These are phyloP conservation scores for Clarias batrachus DNA, from an alignment of 2,113 vertebrate species.

Conservation along the genomic window DNA sequence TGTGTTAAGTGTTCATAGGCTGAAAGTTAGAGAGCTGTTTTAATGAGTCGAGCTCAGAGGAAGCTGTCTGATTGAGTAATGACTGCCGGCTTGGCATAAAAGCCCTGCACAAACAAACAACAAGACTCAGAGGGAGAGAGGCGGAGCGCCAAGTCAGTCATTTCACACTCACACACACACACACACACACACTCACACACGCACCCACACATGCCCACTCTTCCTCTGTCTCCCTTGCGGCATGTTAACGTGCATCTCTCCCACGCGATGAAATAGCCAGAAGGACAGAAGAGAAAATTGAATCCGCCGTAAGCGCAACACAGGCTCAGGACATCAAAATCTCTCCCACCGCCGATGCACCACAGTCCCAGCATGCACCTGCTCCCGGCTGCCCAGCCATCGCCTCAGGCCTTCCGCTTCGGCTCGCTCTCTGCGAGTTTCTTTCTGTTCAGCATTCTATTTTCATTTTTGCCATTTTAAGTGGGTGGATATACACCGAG, in stretches of 20 bases:
- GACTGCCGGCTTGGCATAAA: slow-evolving; percentile 56
- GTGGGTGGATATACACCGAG: neutral
- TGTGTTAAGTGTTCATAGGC: slow-evolving; percentile 51
- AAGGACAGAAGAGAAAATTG: slow-evolving; percentile 44
- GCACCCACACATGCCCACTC: slow-evolving; percentile 28
- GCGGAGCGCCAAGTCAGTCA: slow-evolving; percentile 41
- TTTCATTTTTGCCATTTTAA: slow-evolving; percentile 10
- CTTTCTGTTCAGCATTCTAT: neutral
- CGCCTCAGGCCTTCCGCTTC: slow-evolving; percentile 31
- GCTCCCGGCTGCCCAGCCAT: slow-evolving; percentile 33
- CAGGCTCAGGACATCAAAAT: slow-evolving; percentile 41
- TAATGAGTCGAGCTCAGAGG: slow-evolving; percentile 54
- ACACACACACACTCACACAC: neutral
- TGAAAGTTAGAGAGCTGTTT: slow-evolving; percentile 47
- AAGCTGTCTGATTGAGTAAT: slow-evolving; percentile 59
- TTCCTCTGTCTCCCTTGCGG: slow-evolving; percentile 28
- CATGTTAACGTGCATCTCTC: slow-evolving; percentile 15
- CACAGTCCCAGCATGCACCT: slow-evolving; percentile 43
- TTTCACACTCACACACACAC: neutral
- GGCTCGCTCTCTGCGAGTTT: slow-evolving; percentile 2
- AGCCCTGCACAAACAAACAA: slow-evolving; percentile 57
- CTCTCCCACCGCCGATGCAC: slow-evolving; percentile 34
- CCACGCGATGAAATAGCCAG: slow-evolving; percentile 40
- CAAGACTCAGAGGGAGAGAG: slow-evolving; percentile 44
- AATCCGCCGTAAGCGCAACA: slow-evolving; percentile 50